Evolutionary conservation across 2,888 invertebrate species (phyloP).

Genomic region (Physocephala rufipes): DNA sequence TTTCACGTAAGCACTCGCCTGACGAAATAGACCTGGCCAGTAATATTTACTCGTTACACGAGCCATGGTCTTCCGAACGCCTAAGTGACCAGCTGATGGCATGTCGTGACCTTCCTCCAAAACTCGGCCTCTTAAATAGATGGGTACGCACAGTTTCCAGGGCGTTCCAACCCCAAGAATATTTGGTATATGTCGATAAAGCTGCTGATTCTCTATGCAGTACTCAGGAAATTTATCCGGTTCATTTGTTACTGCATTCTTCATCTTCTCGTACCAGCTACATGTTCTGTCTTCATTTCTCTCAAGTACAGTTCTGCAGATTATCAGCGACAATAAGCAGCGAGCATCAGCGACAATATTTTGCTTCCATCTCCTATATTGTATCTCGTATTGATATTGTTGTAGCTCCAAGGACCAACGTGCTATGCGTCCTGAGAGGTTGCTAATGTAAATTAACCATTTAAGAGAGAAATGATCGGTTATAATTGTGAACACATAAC

Average conservation of each 20-base stretch:
- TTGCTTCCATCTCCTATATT: slow-evolving; percentile 12
- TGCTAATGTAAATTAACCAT: slow-evolving; percentile 24
- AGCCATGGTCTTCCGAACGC: too few relatives aligned
- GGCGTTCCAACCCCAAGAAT: neutral
- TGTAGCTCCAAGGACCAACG: slow-evolving; percentile 18
- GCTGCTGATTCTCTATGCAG: too few relatives aligned
- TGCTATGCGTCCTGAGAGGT: slow-evolving; percentile 11
- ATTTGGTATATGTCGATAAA: too few relatives aligned
- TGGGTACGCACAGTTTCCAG: slow-evolving; percentile 22
- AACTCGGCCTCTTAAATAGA: neutral
- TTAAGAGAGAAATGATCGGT: neutral
- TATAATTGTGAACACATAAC: neutral
- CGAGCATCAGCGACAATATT: slow-evolving; percentile 22
- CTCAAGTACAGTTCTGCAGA: too few relatives aligned
- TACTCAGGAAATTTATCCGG: too few relatives aligned
- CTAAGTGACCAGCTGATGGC: neutral
- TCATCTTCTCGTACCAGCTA: too few relatives aligned
- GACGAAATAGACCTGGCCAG: too few relatives aligned
- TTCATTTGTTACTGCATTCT: too few relatives aligned
- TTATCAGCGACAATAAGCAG: neutral
- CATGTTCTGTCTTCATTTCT: too few relatives aligned
- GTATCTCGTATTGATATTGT: neutral
- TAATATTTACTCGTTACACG: too few relatives aligned
- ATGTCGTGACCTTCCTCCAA: neutral
- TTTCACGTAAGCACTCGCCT: neutral